These are phyloP conservation scores for Chiridota heheva DNA, from an alignment of 35 echinoderm and acorn worm genomes.

Conservation along the genomic window DNA sequence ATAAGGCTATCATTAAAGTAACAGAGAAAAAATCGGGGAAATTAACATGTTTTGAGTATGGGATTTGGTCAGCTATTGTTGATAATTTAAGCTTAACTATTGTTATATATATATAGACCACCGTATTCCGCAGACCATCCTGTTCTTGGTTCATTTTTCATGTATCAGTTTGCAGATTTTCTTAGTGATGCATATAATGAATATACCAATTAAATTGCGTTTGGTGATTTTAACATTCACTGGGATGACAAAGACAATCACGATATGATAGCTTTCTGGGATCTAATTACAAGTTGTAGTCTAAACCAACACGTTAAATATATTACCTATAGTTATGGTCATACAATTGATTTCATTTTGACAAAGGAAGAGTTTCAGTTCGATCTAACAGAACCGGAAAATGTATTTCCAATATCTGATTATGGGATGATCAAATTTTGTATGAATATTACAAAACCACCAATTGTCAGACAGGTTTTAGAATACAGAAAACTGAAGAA, in stretches of 20 bases:
- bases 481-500: conserved; percentile 1
- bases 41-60: conserved; percentile 1
- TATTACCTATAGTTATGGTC: conserved; percentile 9
- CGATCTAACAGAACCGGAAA: conserved; percentile 18
- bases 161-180: too few relatives aligned
- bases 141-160: too few relatives aligned
- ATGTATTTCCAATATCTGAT: conserved; percentile 28
- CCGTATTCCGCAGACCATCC: too few relatives aligned
- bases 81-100: too few relatives aligned
- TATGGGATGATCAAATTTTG: conserved; percentile 27
- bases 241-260: background rate
- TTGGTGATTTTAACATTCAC: conserved; percentile 7
- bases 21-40: background rate
- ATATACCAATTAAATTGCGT: background rate
- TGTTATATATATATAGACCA: too few relatives aligned
- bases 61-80: background rate
- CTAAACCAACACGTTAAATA: background rate
- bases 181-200: background rate
- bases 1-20: background rate
- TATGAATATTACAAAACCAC: conserved; percentile 18
- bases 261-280: background rate
- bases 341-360: conserved; percentile 15
- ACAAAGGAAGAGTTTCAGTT: conserved; percentile 4
- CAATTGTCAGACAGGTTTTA: background rate
- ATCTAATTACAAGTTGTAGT: too few relatives aligned